Percentiles rank a stretch among this genome's conserved stretches.
These are phyloP conservation scores for Torymus aiolomorphi DNA, from an alignment of 2,888 invertebrate species.

Conservation along the genomic window DNA sequence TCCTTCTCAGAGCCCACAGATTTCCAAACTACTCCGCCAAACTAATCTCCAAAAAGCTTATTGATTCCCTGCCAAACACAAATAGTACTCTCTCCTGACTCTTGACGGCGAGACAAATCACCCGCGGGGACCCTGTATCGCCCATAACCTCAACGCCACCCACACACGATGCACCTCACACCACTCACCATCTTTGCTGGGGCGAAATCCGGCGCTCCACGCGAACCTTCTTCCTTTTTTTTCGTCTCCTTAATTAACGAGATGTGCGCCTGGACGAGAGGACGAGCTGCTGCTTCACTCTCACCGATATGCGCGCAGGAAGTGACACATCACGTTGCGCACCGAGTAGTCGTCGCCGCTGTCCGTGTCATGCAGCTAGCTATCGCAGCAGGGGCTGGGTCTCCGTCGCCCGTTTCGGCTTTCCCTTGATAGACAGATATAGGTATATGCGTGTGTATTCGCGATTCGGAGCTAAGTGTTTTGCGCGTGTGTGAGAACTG, in stretches of 20 bases:
- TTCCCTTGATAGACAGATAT: not conserved
- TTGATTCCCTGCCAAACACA: too few species aligned
- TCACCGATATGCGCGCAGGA: conserved; percentile 52
- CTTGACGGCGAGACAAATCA: too few species aligned
- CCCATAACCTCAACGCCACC: not conserved
- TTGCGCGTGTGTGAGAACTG: not conserved
- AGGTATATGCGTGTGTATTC: too few species aligned
- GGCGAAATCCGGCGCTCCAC: not conserved
- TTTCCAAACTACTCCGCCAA: too few species aligned
- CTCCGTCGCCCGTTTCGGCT: conserved; percentile 27
- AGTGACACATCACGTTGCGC: conserved; percentile 52
- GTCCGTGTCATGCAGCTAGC: conserved; percentile 2
- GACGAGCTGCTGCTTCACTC: not conserved
- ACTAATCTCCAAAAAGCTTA: too few species aligned
- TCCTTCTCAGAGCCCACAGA: not conserved
- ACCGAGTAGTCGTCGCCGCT: not conserved
- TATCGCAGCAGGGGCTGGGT: conserved; percentile 31
- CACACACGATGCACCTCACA: not conserved
- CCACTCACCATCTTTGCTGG: not conserved
- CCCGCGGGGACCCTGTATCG: too few species aligned
- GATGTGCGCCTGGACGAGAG: not conserved
- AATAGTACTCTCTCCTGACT: too few species aligned
- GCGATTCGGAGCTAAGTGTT: too few species aligned
- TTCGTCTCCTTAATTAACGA: not conserved
- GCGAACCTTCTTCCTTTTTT: not conserved